Percentiles rank a stretch among this genome's conserved stretches.
phyloP scores from a whole-genome alignment of 2,797 vertebrate genomes.

The Pachyuromys duprasi region DNA sequence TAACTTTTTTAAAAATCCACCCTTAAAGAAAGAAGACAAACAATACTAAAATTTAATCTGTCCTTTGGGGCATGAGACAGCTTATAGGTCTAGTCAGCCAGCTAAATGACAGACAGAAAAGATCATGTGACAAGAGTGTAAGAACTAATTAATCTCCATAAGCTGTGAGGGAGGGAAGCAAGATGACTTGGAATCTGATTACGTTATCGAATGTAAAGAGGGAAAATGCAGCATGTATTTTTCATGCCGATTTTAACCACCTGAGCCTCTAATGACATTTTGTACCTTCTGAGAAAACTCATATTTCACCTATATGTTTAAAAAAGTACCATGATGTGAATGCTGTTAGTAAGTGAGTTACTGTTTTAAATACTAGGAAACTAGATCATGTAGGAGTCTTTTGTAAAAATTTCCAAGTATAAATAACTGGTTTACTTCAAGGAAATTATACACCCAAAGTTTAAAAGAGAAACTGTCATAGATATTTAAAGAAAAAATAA shows the following conservation, averaged over 20 bases:
- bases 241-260: constrained; percentile 98
- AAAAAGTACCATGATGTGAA: constrained; percentile 80
- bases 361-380: constrained; percentile 73
- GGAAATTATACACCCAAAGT: constrained; percentile 62
- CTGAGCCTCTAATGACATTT: constrained; percentile 94
- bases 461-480: constrained; percentile 61
- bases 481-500: constrained; percentile 73
- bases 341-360: constrained; percentile 79
- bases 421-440: constrained; percentile 58
- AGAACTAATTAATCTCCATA: constrained; percentile 99
- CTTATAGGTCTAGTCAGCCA: constrained; percentile 90
- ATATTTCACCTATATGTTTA: constrained; percentile 87
- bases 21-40: constrained; percentile 88
- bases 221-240: constrained; percentile 92
- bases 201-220: constrained; percentile 91
- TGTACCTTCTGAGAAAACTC: constrained; percentile 88
- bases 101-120: constrained; percentile 91
- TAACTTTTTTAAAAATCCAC: constrained; percentile 82
- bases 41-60: constrained; percentile 89
- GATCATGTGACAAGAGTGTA: constrained; percentile 90
- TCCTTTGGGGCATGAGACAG: constrained; percentile 87
- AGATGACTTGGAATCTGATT: constrained; percentile 98
- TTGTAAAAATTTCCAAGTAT: constrained; percentile 80
- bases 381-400: constrained; percentile 57
- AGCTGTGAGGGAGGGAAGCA: constrained; percentile 94